Base-by-base conservation (phyloP, 1,140 invertebrate species). In the Drosophila asahinai region DNA sequence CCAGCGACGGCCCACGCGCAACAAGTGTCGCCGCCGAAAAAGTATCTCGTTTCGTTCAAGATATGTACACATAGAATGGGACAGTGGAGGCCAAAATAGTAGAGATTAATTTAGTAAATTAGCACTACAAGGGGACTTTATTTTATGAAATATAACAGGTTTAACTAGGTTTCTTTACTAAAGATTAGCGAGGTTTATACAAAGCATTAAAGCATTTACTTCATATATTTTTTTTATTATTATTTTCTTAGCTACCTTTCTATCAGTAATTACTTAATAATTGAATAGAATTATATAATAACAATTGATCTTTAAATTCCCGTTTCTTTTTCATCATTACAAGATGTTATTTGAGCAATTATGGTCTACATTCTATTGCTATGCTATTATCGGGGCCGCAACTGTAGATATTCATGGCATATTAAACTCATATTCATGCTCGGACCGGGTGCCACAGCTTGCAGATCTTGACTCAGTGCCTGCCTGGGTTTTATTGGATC, bases 21-120 rank as follows among this genome's bases (percentile, higher is more conserved):
- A 61, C 84, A 87, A 89, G 83, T 89, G 83, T 70, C 71, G 66
- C 43, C 73, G 60, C 43, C 66, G n/a, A 77, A 57, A 81, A 81
- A 61, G 66, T 71, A 80, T 89, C 73, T 73, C 47, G 68, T 89
- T 87, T 77, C 67, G 55, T 74, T 62, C n/a, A 59, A 61, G 30
- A 78, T 30, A 52, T 55, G 43, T 36, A 47, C 25, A 40, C 43
- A 47, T 48, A 45, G 15, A 25, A 6, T 2, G 22, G 5, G n/a
- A 67, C 64, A 52, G 11, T 36, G 2, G 11, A 0, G 19, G 27
- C 6, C 4, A 19, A n/a, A 7, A 60, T 0, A 33, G 3, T 1
- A 12, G 3, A 9, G 14, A 2, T 25, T 19, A 54, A 14, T 25
- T 25, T 0, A 40, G 15, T 22, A 7, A 38, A 25, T 25, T 25